Percentiles rank a stretch among this genome's conserved stretches.
Evolutionary conservation across 2,888 invertebrate genomes (phyloP).

Genomic region (Drosophila leonis): DNA sequence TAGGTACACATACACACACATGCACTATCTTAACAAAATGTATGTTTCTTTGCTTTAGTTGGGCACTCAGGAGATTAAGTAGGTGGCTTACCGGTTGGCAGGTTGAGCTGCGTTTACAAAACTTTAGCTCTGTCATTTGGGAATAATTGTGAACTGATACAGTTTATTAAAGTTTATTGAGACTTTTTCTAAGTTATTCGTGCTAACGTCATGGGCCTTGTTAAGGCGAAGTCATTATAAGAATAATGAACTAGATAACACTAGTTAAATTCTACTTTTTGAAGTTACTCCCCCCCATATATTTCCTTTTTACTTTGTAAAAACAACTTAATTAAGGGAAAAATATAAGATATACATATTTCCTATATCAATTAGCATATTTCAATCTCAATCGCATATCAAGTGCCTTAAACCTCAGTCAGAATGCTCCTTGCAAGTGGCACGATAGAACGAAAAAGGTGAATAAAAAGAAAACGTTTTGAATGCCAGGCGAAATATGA

Average conservation of each 20-base stretch:
- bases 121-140: neutral
- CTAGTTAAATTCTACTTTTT: neutral
- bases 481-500: conserved; percentile 44
- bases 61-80: conserved; percentile 8
- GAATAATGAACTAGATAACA: neutral
- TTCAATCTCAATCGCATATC: neutral
- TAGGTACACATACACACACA: neutral
- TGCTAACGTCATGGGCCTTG: neutral
- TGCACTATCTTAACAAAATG: conserved; percentile 29
- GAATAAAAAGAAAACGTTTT: conserved; percentile 10
- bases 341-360: conserved; percentile 1
- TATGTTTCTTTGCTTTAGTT: conserved; percentile 32
- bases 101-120: conserved; percentile 1
- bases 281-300: neutral
- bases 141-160: neutral
- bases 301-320: neutral
- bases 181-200: neutral
- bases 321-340: neutral
- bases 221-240: neutral
- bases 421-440: neutral
- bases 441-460: conserved; percentile 1
- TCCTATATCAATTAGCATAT: conserved; percentile 6
- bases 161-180: conserved; percentile 8
- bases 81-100: neutral
- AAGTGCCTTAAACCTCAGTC: conserved; percentile 16